Evolutionary conservation across 2,113 vertebrate genomes (phyloP).

Genomic region (Mobula birostris): DNA sequence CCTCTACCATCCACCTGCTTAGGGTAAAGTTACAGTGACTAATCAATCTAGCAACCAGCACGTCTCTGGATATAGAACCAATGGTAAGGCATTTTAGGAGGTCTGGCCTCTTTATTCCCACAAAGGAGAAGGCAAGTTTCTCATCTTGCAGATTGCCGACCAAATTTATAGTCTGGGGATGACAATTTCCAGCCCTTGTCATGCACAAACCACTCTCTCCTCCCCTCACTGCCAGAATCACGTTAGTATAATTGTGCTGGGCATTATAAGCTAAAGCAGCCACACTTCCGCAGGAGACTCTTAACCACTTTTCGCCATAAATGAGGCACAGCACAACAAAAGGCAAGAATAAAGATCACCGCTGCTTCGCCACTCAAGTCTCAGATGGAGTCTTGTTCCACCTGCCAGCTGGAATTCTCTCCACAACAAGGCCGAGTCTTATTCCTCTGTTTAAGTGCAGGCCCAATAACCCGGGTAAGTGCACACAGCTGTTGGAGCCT

Average conservation of each 20-base stretch:
- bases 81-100: not conserved
- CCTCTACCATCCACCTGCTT: too few relatives aligned
- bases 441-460: not conserved
- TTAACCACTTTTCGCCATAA: not conserved
- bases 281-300: not conserved
- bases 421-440: not conserved
- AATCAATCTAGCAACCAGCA: too few relatives aligned
- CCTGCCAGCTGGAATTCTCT: not conserved
- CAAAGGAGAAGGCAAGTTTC: not conserved
- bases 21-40: too few relatives aligned
- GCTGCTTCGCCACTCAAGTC: not conserved
- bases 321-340: not conserved
- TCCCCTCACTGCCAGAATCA: not conserved
- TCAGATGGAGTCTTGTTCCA: not conserved
- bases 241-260: not conserved
- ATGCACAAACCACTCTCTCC: too few relatives aligned
- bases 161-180: not conserved
- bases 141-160: not conserved
- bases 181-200: not conserved
- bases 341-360: not conserved
- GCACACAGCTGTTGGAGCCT: not conserved
- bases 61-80: too few relatives aligned
- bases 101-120: not conserved
- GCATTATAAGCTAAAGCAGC: not conserved
- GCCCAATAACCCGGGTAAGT: not conserved